Base-by-base conservation (phyloP, 2,888 invertebrate species). In the Blomia tropicalis region DNA sequence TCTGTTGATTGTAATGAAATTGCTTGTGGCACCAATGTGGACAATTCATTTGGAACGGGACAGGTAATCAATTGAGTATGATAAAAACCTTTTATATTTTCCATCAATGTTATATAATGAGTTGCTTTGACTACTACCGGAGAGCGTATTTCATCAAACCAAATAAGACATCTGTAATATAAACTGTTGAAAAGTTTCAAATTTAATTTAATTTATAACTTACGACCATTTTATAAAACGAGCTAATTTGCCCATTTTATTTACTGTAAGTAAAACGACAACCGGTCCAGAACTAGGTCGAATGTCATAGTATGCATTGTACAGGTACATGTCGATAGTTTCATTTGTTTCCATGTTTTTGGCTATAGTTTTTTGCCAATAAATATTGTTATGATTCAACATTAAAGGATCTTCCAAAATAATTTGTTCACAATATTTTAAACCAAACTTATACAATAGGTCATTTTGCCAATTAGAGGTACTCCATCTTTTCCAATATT, bases 271-370 rank as follows among this genome's bases (percentile, higher is more conserved):
- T 11, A 56, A n/a, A 14, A n/a, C 23, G 2, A 56, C 56, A 14
- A 27, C 56, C 19, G 56, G 29, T 56, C 22, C n/a, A 7, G 14
- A 27, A 5, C 29, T 25, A 7, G n/a, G 11, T 29, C 62, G 54
- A 30, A 36, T 56, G 25, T 62, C 62, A 43, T 62, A 62, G 29
- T 62, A 62, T 22, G 62, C 56, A 30, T 62, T 62, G 43, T 62
- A 62, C 1, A 56, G 17, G 43, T 54, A 62, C n/a, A 23, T 19
- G 2, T 3, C 14, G 2, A 56, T 56, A 31, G 17, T 36, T 14
- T 3, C 14, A 22, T 56, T 30, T n/a, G n/a, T n/a, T n/a, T n/a
- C n/a, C n/a, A n/a, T n/a, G n/a, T n/a, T n/a, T 2, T 23, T 23
- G 7, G 22, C 22, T 14, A 14, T 27, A 29, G 23, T 30, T 22